Conservation (phyloP, 2,113 vertebrate species). For the Mandrillus leucophaeus region DNA sequence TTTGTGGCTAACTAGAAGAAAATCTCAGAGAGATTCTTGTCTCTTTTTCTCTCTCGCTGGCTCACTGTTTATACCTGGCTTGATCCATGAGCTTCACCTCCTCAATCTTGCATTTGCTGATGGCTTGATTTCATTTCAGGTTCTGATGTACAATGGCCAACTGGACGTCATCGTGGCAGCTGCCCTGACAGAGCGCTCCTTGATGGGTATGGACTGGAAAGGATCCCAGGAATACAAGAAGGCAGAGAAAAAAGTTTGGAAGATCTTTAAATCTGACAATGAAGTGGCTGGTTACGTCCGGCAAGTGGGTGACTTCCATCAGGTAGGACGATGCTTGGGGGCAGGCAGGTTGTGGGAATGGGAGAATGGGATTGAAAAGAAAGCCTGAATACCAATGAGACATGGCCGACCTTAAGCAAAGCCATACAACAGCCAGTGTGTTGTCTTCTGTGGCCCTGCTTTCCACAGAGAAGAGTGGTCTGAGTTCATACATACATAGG, state of each 20-base stretch:
- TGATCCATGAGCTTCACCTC: background rate
- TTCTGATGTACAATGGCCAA: conserved; percentile 93
- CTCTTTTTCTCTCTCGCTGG: background rate
- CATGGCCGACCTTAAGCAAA: background rate
- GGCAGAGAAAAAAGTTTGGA: conserved; percentile 86
- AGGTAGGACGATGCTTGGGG: conserved; percentile 82
- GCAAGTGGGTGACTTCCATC: conserved; percentile 88
- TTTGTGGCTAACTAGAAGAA: background rate
- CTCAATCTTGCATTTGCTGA: background rate
- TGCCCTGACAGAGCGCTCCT: conserved; percentile 88
- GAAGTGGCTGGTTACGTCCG: conserved; percentile 92
- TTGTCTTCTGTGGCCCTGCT: background rate
- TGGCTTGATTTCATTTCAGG: conserved; percentile 74
- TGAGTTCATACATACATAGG: background rate
- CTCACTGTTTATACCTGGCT: background rate
- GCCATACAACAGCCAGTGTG: background rate
- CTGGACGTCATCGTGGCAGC: conserved; percentile 92
- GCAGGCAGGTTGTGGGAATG: background rate
- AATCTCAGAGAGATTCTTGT: background rate
- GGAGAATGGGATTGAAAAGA: background rate
- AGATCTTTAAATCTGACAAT: conserved; percentile 85
- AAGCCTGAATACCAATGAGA: background rate
- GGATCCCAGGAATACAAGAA: conserved; percentile 83
- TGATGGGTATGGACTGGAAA: conserved; percentile 88
- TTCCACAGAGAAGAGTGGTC: background rate